Base-by-base conservation (phyloP, 2,113 vertebrate genomes). In the Dromaius novaehollandiae region DNA sequence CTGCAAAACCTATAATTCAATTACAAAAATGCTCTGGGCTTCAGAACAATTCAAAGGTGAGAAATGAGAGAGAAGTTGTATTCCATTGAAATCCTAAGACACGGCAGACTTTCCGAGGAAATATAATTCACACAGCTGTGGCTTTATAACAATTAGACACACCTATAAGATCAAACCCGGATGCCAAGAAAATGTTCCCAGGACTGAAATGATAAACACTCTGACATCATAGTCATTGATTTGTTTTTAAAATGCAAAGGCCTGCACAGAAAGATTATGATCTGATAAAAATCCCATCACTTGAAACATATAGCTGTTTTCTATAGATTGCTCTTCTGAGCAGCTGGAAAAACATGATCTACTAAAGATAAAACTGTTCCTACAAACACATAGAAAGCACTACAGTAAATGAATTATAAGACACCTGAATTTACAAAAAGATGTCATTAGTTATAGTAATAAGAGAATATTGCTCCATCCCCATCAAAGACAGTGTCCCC, bases 121-220 rank as follows among this genome's bases (percentile, higher is more conserved):
- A 92, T 96, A 65, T 78, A 71, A 94, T 73, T 86, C 90, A 95
- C 81, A 92, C 84, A 98, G 93, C 97, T 97, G 96, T 80, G 82
- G 94, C 82, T 96, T 97, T 92, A 77, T 83, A 96, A 97, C 83
- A 96, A 98, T 97, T 97, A 96, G 96, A 97, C 94, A 97, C 96
- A 98, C 96, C 97, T 97, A 96, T 64, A 79, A 91, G 92, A 97
- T 96, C 85, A 95, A 94, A 91, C 83, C 20, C 15, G 91, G 71
- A 95, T 94, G 95, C 96, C 96, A 97, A 97, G 88, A 97, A 98
- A 97, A 97, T 69, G 84, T 98, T 97, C 94, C 96, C 97, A 97
- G 89, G 93, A 94, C 88, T 97, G 90, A 98, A 97, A 96, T 89
- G 70, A 97, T 95, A 97, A 98, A 94, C 85, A 96, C 65, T 50